Base-by-base conservation (phyloP, 2,113 vertebrate species). In the Nycticorax nycticorax region DNA sequence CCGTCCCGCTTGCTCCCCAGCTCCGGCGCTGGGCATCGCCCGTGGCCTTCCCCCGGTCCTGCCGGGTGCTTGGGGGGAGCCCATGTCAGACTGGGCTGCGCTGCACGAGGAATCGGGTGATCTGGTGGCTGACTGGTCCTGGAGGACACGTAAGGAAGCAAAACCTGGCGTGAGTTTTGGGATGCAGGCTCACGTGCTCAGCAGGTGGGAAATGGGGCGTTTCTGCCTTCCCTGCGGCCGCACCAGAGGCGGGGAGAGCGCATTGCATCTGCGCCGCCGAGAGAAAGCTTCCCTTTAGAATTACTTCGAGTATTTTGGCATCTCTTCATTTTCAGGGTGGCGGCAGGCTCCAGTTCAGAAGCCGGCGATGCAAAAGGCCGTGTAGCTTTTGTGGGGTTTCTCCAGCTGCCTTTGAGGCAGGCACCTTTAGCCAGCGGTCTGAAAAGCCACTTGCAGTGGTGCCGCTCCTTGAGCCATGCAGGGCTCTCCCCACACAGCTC, bases 21-120 rank as follows among this genome's bases (percentile, higher is more conserved):
- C 24, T 12, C 26, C 2, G 39, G 14, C 2, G 12, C 24, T 3
- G 16, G 30, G 43, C 71, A 10, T 26, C 6, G 1, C 50, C 39
- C 19, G 3, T 0, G 19, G 30, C 50, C 30, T 33, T 37, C n/a
- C 68, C 6, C 1, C 0, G 1, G 50, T 12, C 26, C 45, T 2
- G 3, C 0, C 0, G 2, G 37, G 32, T 1, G 2, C 52, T 6
- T 7, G 0, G 5, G 52, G 55, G 2, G 12, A 55, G 6, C 50
- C 14, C 1, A 1, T 0, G 0, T 2, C 23, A 26, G n/a, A 1
- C 12, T 1, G 20, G 35, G 75, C 81, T 50, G 21, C 19, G 1
- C 4, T 21, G 39, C 33, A 8, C 18, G 1, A 14, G 35, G 1
- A 7, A 30, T 2, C 1, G 79, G 48, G 67, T 20, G 17, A 3